A percentile compares a stretch with the other conserved stretches of the same genome.
Conservation (phyloP, 2,888 invertebrate genomes). For the Drosophila buzzatii region DNA sequence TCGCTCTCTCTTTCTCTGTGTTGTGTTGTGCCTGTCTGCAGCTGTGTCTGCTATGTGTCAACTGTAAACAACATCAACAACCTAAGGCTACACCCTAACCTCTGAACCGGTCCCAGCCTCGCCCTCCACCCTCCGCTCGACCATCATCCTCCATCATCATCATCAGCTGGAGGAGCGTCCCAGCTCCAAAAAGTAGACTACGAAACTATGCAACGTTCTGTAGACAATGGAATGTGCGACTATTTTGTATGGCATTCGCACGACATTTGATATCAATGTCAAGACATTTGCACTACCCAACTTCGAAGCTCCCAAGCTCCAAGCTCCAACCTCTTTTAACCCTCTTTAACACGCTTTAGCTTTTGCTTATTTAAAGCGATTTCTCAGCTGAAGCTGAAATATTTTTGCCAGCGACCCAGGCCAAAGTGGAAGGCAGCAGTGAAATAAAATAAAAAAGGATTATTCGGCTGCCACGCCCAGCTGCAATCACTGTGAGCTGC, state of each 20-base stretch:
- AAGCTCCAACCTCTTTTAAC: not conserved
- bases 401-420: conserved; percentile 38
- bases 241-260: conserved; percentile 52
- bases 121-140: not conserved
- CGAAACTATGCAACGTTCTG: conserved; percentile 55
- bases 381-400: conserved; percentile 47
- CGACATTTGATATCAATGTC: conserved; percentile 80
- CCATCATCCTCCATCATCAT: conserved; percentile 28
- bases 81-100: conserved; percentile 17
- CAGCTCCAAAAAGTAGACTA: conserved; percentile 60
- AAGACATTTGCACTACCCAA: conserved; percentile 61
- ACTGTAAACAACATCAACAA: conserved; percentile 76
- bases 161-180: conserved; percentile 11
- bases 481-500: conserved; percentile 48
- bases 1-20: not conserved
- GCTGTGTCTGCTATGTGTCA: conserved; percentile 76
- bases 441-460: conserved; percentile 60
- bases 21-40: conserved; percentile 64
- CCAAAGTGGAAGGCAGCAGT: conserved; percentile 14
- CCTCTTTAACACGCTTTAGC: conserved; percentile 19
- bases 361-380: conserved; percentile 63
- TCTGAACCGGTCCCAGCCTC: not conserved
- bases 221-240: conserved; percentile 60
- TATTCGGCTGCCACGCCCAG: conserved; percentile 61
- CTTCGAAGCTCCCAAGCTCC: not conserved